A percentile compares a stretch with the other conserved stretches of the same genome.
Conservation (phyloP, 2,797 vertebrate species). For the Lutjanus argentimaculatus region DNA sequence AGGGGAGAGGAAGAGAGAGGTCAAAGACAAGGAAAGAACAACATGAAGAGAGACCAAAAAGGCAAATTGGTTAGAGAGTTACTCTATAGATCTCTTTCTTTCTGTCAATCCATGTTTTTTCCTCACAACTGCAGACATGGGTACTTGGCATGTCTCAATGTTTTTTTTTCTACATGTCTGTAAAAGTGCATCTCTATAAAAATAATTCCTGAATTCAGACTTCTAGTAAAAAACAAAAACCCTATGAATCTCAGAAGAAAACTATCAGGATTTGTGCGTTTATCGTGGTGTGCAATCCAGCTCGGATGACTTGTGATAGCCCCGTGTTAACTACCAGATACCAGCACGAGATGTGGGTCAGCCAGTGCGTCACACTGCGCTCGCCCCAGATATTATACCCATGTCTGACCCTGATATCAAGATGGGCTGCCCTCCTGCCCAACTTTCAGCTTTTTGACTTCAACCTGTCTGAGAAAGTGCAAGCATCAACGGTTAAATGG, state of each 20-base stretch:
- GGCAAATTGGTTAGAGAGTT: background rate
- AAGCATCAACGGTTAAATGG: background rate
- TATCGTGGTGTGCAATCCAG: background rate
- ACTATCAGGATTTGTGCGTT: background rate
- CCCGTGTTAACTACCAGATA: constrained; percentile 8
- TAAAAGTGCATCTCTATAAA: background rate
- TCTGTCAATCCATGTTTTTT: background rate
- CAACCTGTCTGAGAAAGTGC: background rate
- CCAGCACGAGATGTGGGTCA: constrained; percentile 30
- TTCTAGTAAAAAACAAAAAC: background rate
- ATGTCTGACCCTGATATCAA: background rate
- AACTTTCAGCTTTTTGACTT: background rate
- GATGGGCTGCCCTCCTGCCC: background rate
- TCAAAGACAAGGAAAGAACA: constrained; percentile 20
- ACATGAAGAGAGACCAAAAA: constrained; percentile 15
- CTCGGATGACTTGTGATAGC: background rate
- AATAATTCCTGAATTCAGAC: background rate
- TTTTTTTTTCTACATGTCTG: background rate
- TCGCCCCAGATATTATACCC: background rate
- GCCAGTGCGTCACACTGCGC: constrained; percentile 6
- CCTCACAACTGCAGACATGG: too few species aligned
- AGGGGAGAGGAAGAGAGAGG: constrained; percentile 31
- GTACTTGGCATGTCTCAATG: background rate
- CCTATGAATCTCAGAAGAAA: background rate
- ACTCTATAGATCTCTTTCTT: background rate